A percentile compares a stretch with the other conserved stretches of the same genome.
These are phyloP conservation scores for Sylvia atricapilla DNA, from an alignment of 2,113 vertebrate species.

Conservation along the genomic window DNA sequence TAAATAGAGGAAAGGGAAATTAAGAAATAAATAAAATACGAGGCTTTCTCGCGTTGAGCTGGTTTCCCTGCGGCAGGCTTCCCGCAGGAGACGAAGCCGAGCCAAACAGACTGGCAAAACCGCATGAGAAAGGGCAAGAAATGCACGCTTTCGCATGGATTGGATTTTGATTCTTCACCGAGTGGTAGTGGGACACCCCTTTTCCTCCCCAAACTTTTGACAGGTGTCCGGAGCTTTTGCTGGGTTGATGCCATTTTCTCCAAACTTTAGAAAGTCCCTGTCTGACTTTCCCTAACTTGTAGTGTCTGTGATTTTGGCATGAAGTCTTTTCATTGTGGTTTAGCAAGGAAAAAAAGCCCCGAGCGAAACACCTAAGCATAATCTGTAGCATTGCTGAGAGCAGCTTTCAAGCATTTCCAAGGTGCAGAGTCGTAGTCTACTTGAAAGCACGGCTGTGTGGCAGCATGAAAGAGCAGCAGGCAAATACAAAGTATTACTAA, in stretches of 20 bases:
- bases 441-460: neutral
- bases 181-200: neutral
- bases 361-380: neutral
- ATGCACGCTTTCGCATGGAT: neutral
- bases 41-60: neutral
- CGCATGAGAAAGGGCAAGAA: neutral
- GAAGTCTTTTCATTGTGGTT: slow-evolving; percentile 24
- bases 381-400: neutral
- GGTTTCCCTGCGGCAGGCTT: slow-evolving; percentile 34
- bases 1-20: neutral
- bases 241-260: rapidly evolving
- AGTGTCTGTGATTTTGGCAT: neutral
- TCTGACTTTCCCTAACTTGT: neutral
- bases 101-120: neutral
- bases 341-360: neutral
- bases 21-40: neutral
- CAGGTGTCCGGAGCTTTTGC: neutral
- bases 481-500: neutral
- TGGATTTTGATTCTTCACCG: neutral
- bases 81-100: slow-evolving; percentile 11
- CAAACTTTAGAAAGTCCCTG: neutral
- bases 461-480: neutral
- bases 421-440: neutral
- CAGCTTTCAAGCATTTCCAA: neutral
- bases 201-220: neutral